Conservation (phyloP, 2,888 invertebrate species). For the Lathronympha strigana region DNA sequence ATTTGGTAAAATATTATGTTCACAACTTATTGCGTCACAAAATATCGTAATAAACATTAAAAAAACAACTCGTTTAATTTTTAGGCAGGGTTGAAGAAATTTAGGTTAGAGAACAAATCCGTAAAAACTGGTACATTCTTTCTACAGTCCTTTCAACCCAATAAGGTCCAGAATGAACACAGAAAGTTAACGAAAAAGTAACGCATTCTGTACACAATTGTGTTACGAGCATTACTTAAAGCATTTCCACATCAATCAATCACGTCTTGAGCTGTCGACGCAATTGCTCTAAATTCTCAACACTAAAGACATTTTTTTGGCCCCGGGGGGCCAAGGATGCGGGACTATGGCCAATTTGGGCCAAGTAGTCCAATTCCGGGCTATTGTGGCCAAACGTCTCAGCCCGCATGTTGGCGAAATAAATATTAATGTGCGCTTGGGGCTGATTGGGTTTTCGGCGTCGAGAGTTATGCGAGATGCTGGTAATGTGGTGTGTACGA, state of each 20-base stretch:
- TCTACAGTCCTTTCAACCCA: too few relatives aligned
- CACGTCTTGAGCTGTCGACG: slow-evolving; percentile 21
- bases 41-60: too few relatives aligned
- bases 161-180: too few relatives aligned
- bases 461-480: neutral
- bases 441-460: slow-evolving; percentile 1
- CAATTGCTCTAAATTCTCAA: slow-evolving; percentile 10
- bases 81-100: too few relatives aligned
- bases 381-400: slow-evolving; percentile 62
- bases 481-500: neutral
- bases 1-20: too few relatives aligned
- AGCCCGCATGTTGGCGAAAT: slow-evolving; percentile 76
- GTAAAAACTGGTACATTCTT: too few relatives aligned
- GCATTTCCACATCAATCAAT: neutral
- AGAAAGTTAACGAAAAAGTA: neutral
- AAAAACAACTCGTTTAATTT: too few relatives aligned
- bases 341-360: slow-evolving; percentile 79
- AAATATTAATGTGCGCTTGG: slow-evolving; percentile 63
- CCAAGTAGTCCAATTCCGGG: slow-evolving; percentile 75
- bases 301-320: slow-evolving; percentile 54
- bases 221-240: neutral
- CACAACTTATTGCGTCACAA: too few relatives aligned
- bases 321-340: slow-evolving; percentile 74
- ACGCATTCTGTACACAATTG: neutral
- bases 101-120: too few relatives aligned